A percentile compares a stretch with the other conserved stretches of the same genome.
phyloP scores from a whole-genome alignment of 2,113 vertebrate species.

The Hippocampus barbouri region DNA sequence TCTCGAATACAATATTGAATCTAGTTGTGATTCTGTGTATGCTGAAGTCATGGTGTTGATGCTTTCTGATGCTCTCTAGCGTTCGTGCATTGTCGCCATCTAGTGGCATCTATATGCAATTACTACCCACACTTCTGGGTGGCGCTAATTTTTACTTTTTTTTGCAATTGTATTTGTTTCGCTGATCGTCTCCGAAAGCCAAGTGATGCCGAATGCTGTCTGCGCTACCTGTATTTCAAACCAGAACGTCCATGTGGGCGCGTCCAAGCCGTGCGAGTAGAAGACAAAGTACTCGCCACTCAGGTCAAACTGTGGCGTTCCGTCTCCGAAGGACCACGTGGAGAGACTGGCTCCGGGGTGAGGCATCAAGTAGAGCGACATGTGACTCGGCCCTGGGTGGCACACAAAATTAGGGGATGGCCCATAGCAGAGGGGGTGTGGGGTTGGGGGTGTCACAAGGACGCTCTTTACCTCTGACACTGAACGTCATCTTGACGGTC shows the following conservation, averaged over 20 bases:
- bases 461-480: slow-evolving; percentile 75
- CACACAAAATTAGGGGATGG: neutral
- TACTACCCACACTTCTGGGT: too few relatives aligned
- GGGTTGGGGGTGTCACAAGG: too few relatives aligned
- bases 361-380: slow-evolving; percentile 86
- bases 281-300: slow-evolving; percentile 92
- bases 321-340: slow-evolving; percentile 87
- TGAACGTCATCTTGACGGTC: slow-evolving; percentile 81
- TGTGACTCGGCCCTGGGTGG: slow-evolving; percentile 86
- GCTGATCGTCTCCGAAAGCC: too few relatives aligned
- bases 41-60: too few relatives aligned
- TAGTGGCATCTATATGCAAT: too few relatives aligned
- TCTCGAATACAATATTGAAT: too few relatives aligned
- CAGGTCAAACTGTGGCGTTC: slow-evolving; percentile 74
- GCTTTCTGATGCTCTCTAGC: too few relatives aligned
- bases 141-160: too few relatives aligned
- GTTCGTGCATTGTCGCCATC: too few relatives aligned
- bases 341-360: slow-evolving; percentile 73
- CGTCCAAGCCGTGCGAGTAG: slow-evolving; percentile 86
- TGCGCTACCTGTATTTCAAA: slow-evolving; percentile 83
- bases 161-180: too few relatives aligned
- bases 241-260: slow-evolving; percentile 87
- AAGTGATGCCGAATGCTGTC: neutral
- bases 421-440: too few relatives aligned
- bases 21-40: too few relatives aligned